A percentile compares a stretch with the other conserved stretches of the same genome.
Evolutionary conservation across 2,888 invertebrate species (phyloP).

Genomic region (Amphipyra berbera): DNA sequence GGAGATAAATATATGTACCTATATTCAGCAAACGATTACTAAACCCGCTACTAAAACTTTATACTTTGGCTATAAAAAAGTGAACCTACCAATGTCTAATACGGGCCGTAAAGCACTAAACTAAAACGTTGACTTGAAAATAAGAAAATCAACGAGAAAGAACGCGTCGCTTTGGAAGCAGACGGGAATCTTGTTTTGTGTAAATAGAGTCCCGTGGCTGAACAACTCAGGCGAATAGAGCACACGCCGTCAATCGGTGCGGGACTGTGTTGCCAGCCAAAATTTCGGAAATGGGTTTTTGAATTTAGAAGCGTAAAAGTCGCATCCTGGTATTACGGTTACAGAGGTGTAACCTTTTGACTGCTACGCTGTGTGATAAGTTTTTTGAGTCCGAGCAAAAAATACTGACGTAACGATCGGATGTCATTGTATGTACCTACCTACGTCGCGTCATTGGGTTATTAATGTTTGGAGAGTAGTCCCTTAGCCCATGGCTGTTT

Average conservation of each 20-base stretch:
- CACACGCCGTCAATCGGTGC: constrained; percentile 40
- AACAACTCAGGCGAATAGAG: constrained; percentile 41
- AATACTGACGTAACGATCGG: neutral
- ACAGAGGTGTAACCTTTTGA: constrained; percentile 5
- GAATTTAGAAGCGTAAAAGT: constrained; percentile 23
- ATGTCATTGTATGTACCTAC: neutral
- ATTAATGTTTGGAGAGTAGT: too few relatives aligned
- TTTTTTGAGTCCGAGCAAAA: constrained; percentile 2
- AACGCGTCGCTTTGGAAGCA: constrained; percentile 54
- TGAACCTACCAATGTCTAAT: constrained; percentile 39
- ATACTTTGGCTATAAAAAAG: constrained; percentile 29
- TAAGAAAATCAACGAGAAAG: constrained; percentile 57
- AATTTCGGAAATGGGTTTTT: constrained; percentile 29
- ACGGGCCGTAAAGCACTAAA: constrained; percentile 48
- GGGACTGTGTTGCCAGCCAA: constrained; percentile 36
- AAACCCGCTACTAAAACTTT: neutral
- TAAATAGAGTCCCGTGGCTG: constrained; percentile 59
- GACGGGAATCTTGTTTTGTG: constrained; percentile 60
- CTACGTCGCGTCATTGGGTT: too few relatives aligned
- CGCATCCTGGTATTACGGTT: constrained; percentile 8
- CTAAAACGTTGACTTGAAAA: constrained; percentile 59
- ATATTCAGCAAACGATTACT: too few relatives aligned
- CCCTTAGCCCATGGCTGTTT: too few relatives aligned
- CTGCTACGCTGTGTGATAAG: neutral
- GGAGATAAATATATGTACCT: too few relatives aligned